Evolutionary conservation across 1,140 invertebrate species (phyloP), one percentile per base, ranked within the genome.

Genomic region (Drosophila guanche): DNA sequence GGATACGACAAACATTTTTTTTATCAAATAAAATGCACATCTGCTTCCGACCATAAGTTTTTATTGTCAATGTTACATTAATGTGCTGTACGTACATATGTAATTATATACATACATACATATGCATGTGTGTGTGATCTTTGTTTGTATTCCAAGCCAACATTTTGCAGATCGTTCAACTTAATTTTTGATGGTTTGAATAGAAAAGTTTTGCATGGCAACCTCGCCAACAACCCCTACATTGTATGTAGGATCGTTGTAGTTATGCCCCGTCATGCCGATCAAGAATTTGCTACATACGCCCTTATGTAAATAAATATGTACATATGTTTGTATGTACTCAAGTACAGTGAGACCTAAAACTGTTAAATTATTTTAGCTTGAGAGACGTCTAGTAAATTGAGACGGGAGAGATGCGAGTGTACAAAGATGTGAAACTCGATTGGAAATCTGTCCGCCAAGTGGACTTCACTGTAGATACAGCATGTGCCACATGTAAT

Each of bases 121-220:
- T 68, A 51, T 52, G 29, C 58, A 51, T 52, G 29, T 72, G 25
- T 41, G 22, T 54, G 16, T 20, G 16, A 23, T 14, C 16, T n/a
- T 29, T 56, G 4, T 37, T 37, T 12, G 10, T 37, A 12, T 4
- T 12, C 0, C 33, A 37, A 37, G 33, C 25, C 45, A 65, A 43
- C 52, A 63, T 73, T 73, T 57, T 51, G 69, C 52, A 72, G 70
- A 73, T 73, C 70, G 70, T 73, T 73, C 52, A 73, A 73, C 70
- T 73, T 56, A 73, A 65, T 74, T 65, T 63, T 74, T 57, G 29
- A 73, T 66, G 66, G 60, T 53, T 74, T 65, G 54, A 60, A 67
- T 51, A 60, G 51, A 68, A 68, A 62, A 53, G 69, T 52, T 63
- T 73, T 69, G 69, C 70, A 73, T 73, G 73, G 70, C 70, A 73